Base-by-base conservation (phyloP, 1,140 invertebrate species). In the Dreissena polymorpha region DNA sequence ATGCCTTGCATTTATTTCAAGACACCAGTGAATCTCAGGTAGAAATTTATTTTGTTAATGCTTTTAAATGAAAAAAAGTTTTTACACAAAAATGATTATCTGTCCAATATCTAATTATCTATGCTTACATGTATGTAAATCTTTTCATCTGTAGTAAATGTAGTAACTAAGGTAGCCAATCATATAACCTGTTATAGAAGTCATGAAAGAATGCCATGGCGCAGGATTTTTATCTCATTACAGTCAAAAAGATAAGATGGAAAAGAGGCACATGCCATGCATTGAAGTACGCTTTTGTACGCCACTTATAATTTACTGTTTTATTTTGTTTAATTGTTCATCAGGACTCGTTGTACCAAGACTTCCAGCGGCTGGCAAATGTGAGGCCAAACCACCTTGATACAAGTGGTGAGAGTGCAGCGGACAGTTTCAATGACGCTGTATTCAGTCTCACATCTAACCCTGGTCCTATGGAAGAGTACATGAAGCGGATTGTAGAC, bases 401-500 rank as follows among this genome's bases (percentile, higher is more conserved):
- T 75, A 50, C 79, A 10, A 74, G 23, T 50, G 65, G 65, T 3
- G 53, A 70, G 18, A 74, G 60, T 29, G 55, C 50, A 18, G 51
- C 73, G 18, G 72, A 83, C n/a, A 60, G 69, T 49, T 83, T 83
- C 27, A 76, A 76, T 50, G 67, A 83, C 76, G 72, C 81, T 0
- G 72, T 83, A 16, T 83, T 83, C 49, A 60, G 51, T 23, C 60
- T 83, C 14, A 83, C 81, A 29, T 76, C 72, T 6, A 83, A 83
- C 25, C 81, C 81, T 27, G 81, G 71, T 27, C 63, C 72, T 13
- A 75, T 83, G 65, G 73, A 83, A 63, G 71, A 75, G 29, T 70
- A 57, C 21, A 65, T 83, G 64, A 83, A 83, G n/a, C 49, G 25
- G 0, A 51, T 83, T 12, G 64, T 68, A 39, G 81, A 83, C 25